Evolutionary conservation across 2,797 vertebrate species (phyloP).

Genomic region (Carcharodon carcharias): DNA sequence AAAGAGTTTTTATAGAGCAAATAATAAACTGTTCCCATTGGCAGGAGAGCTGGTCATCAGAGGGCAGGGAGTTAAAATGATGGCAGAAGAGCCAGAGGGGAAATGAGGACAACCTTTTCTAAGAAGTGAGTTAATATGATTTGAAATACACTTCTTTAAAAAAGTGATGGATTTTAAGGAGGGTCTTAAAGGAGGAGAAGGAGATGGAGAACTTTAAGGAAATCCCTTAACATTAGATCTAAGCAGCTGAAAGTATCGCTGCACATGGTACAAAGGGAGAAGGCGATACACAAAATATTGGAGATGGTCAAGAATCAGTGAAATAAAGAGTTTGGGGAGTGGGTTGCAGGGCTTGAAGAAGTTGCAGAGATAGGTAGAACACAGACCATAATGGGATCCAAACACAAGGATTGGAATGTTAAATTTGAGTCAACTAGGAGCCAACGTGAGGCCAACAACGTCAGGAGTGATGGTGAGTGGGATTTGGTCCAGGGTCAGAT

Average conservation of each 20-base stretch:
- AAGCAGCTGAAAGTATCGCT: not conserved
- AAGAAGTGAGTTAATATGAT: no score
- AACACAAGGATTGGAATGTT: no score
- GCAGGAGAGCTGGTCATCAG: not conserved
- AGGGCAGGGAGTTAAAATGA: not conserved
- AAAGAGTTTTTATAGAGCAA: not conserved
- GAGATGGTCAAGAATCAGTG: no score
- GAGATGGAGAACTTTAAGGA: not conserved
- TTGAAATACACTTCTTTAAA: not conserved
- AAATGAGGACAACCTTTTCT: not conserved
- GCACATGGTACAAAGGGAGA: not conserved
- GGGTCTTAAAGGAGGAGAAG: not conserved
- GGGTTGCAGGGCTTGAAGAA: no score
- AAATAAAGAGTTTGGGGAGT: no score
- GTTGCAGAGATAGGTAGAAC: no score
- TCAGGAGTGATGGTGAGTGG: no score
- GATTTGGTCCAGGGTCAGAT: no score
- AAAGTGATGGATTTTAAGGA: not conserved
- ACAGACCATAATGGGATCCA: no score
- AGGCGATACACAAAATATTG: no score
- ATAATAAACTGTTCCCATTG: not conserved
- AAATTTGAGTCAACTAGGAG: no score
- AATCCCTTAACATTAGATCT: not conserved
- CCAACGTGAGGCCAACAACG: no score
- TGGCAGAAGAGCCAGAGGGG: not conserved